Evolutionary conservation across 2,797 vertebrate genomes (phyloP).

Genomic region (Enteromius fasciolatus): DNA sequence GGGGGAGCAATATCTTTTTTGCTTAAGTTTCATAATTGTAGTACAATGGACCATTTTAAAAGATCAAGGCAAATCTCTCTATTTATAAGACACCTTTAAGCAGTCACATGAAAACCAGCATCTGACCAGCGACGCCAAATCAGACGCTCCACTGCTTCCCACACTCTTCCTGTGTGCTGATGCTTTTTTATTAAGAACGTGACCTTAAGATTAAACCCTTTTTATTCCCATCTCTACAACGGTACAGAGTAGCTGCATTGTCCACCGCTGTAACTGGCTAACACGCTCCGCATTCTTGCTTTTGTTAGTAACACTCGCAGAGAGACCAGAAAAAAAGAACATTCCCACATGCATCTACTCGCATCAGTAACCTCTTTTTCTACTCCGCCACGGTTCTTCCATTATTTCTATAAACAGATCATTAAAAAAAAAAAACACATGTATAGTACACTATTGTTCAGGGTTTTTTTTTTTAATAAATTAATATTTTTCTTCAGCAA

Average conservation of each 20-base stretch:
- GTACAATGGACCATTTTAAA: neutral
- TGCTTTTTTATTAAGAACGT: conserved; percentile 1
- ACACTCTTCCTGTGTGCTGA: neutral
- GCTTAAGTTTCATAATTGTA: neutral
- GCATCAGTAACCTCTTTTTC: neutral
- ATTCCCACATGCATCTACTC: neutral
- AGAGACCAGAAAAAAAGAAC: neutral
- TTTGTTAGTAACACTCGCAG: conserved; percentile 14
- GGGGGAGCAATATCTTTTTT: neutral
- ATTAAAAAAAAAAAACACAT: neutral
- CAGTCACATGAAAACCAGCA: neutral
- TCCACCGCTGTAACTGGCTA: neutral
- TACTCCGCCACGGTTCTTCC: neutral
- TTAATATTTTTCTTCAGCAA: neutral
- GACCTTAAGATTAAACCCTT: conserved; percentile 12
- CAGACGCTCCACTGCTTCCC: neutral
- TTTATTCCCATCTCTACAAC: neutral
- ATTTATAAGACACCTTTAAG: conserved; percentile 13
- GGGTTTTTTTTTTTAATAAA: neutral
- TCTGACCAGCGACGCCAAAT: neutral
- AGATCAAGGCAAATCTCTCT: neutral
- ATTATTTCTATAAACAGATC: neutral
- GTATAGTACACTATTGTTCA: neutral
- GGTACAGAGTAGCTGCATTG: neutral
- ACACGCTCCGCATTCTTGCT: conserved; percentile 33